These are phyloP conservation scores for Eupithecia inturbata DNA, from an alignment of 2,888 invertebrate species.

Conservation along the genomic window DNA sequence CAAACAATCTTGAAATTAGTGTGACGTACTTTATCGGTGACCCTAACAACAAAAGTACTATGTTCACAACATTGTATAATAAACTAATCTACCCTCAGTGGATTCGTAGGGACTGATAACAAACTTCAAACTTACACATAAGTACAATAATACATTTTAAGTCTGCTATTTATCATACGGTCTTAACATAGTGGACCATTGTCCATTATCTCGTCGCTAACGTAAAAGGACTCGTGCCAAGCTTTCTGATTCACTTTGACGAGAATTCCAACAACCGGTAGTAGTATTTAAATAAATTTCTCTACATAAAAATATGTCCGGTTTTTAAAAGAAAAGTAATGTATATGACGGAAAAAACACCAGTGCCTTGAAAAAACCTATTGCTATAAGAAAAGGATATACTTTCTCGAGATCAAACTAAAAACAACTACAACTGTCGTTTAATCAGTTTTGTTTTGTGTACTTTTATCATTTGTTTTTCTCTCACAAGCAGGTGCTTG, in stretches of 20 bases:
- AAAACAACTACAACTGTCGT: background rate
- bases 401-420: background rate
- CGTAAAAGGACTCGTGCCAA: constrained; percentile 4
- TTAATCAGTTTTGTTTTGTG: background rate
- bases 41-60: background rate
- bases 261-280: background rate
- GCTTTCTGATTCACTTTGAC: background rate
- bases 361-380: background rate
- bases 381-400: background rate
- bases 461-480: background rate
- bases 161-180: background rate
- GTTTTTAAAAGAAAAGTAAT: background rate
- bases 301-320: background rate
- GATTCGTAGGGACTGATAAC: background rate
- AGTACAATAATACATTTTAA: background rate
- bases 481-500: too few relatives aligned
- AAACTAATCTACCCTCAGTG: background rate
- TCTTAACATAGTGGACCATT: constrained; percentile 4
- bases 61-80: background rate
- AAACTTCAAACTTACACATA: background rate
- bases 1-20: too few relatives aligned
- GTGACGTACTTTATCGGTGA: too few relatives aligned
- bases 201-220: background rate
- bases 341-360: background rate
- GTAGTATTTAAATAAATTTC: background rate